These are phyloP conservation scores for Micropterix aruncella DNA, from an alignment of 2,888 invertebrate genomes.

Conservation along the genomic window DNA sequence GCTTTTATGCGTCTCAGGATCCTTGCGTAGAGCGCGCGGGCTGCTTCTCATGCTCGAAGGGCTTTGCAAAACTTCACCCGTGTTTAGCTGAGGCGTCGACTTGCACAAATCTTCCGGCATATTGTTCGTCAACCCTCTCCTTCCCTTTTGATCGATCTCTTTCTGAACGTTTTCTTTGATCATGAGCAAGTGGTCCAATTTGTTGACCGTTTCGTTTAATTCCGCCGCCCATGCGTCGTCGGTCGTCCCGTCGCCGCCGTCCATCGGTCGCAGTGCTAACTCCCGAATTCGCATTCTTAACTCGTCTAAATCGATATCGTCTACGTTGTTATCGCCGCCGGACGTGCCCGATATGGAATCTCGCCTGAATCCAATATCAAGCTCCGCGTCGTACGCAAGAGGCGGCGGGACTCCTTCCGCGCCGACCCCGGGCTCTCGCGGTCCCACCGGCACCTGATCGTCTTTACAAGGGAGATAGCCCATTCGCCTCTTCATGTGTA, in stretches of 20 bases:
- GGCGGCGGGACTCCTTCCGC: slow-evolving; percentile 46
- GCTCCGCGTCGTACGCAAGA: slow-evolving; percentile 14
- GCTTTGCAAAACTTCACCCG: slow-evolving; percentile 6
- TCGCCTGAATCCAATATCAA: slow-evolving; percentile 9
- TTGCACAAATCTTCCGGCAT: no score
- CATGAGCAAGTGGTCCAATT: slow-evolving; percentile 56
- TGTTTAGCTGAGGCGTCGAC: neutral
- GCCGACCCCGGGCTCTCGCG: slow-evolving; percentile 61
- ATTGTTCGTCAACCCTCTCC: no score
- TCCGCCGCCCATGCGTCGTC: slow-evolving; percentile 61
- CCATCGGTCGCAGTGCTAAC: slow-evolving; percentile 57
- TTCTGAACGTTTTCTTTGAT: slow-evolving; percentile 44
- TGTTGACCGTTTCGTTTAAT: slow-evolving; percentile 62
- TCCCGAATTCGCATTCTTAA: slow-evolving; percentile 55
- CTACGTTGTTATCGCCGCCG: slow-evolving; percentile 21
- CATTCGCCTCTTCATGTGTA: slow-evolving; percentile 55
- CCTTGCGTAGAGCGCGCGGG: slow-evolving; percentile 19
- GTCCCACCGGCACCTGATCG: slow-evolving; percentile 28
- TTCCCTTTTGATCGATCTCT: neutral
- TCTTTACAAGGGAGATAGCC: slow-evolving; percentile 34
- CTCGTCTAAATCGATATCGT: slow-evolving; percentile 47
- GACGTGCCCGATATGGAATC: slow-evolving; percentile 12
- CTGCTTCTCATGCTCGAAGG: neutral
- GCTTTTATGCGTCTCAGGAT: slow-evolving; percentile 28
- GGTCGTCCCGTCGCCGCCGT: slow-evolving; percentile 54